phyloP scores from a whole-genome alignment of 2,113 vertebrate genomes.

The Erythrolamprus reginae region DNA sequence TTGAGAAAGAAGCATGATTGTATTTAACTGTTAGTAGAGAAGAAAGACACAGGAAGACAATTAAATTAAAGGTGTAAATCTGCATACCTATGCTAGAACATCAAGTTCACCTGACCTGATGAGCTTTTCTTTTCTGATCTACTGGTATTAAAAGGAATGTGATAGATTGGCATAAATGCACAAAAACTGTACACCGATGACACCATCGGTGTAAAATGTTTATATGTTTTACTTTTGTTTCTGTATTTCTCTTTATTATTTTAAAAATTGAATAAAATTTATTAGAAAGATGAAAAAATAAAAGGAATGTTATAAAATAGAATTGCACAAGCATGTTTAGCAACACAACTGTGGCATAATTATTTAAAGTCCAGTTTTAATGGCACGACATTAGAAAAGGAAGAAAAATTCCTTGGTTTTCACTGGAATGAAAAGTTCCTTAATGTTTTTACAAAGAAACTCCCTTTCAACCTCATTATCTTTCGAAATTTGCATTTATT shows the following conservation, averaged over 20 bases:
- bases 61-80: conserved; percentile 14
- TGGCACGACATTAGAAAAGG: not conserved
- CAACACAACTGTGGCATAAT: not conserved
- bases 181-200: no score
- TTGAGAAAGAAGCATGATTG: conserved; percentile 23
- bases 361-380: not conserved
- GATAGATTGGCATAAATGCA: no score
- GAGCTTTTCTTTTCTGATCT: not conserved
- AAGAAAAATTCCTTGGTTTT: not conserved
- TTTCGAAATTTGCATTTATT: not conserved
- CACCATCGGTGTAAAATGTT: no score
- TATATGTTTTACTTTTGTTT: no score
- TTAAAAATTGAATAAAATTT: no score
- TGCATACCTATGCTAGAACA: not conserved
- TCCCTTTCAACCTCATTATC: not conserved
- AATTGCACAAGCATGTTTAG: not conserved
- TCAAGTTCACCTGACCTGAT: not conserved
- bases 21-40: not conserved
- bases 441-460: not conserved
- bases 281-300: no score
- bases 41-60: not conserved
- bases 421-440: not conserved
- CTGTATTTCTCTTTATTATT: no score
- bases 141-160: not conserved
- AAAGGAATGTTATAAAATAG: not conserved